Evolutionary conservation across 1,140 invertebrate genomes (phyloP).

Genomic region (Bicyclus anynana): DNA sequence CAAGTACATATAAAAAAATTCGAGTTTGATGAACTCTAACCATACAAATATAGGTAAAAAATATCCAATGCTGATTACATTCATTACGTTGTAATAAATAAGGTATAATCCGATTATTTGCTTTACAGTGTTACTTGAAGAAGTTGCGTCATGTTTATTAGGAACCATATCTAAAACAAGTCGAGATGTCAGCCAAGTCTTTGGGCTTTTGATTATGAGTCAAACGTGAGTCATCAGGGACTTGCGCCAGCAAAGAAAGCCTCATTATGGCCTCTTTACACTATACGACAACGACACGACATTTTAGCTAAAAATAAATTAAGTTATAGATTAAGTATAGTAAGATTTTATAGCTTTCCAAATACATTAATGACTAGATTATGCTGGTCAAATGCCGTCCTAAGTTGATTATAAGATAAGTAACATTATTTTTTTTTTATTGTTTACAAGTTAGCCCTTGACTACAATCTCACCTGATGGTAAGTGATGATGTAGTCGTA

Average conservation of each 20-base stretch:
- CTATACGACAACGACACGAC: not conserved
- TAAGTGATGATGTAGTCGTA: too few species aligned
- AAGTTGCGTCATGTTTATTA: constrained; percentile 6
- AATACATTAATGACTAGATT: too few species aligned
- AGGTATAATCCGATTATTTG: not conserved
- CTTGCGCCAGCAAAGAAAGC: constrained; percentile 41
- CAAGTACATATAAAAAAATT: too few species aligned
- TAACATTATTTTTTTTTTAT: too few species aligned
- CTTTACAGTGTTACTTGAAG: not conserved
- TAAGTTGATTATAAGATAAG: too few species aligned
- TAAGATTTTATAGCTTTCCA: too few species aligned
- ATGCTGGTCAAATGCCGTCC: too few species aligned
- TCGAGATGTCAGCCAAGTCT: constrained; percentile 13
- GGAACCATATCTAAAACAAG: constrained; percentile 7
- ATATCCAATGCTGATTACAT: not conserved
- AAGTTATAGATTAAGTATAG: too few species aligned
- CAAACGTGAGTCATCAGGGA: constrained; percentile 40
- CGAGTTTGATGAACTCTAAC: too few species aligned
- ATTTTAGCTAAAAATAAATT: not conserved
- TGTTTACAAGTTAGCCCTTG: too few species aligned
- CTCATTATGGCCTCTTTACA: constrained; percentile 11
- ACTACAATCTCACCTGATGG: too few species aligned
- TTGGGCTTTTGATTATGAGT: constrained; percentile 30
- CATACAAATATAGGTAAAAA: not conserved
- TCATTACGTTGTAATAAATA: not conserved